phyloP scores from a whole-genome alignment of 2,113 vertebrate species.

The Ictalurus punctatus region DNA sequence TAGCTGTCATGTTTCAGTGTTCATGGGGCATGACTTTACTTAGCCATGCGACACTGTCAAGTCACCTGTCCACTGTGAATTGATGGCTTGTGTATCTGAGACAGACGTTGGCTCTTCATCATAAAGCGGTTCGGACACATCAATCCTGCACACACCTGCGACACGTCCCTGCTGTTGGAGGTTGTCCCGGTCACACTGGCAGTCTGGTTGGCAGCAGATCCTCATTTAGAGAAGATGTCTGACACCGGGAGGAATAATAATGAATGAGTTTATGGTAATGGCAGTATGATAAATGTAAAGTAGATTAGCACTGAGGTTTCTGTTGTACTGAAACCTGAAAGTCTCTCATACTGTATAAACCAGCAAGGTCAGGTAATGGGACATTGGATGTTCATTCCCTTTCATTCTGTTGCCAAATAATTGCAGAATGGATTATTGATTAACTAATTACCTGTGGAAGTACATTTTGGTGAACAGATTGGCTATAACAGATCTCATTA shows the following conservation, averaged over 20 bases:
- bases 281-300: constrained; percentile 17
- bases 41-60: constrained; percentile 1
- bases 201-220: constrained; percentile 19
- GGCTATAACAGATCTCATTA: constrained; percentile 18
- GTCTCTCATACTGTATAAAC: neutral
- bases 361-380: constrained; percentile 22
- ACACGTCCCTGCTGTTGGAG: constrained; percentile 30
- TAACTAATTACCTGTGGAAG: constrained; percentile 70
- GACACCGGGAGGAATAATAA: constrained; percentile 34
- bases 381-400: constrained; percentile 3
- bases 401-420: constrained; percentile 10
- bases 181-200: constrained; percentile 19
- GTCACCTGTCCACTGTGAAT: constrained; percentile 34
- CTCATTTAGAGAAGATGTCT: constrained; percentile 22
- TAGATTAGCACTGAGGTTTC: constrained; percentile 8
- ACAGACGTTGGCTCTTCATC: constrained; percentile 36
- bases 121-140: constrained; percentile 38
- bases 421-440: constrained; percentile 65
- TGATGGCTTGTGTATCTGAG: constrained; percentile 26
- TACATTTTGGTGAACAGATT: constrained; percentile 29
- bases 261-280: constrained; percentile 42
- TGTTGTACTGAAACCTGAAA: neutral
- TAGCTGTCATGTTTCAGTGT: constrained; percentile 13
- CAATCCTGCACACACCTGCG: constrained; percentile 43
- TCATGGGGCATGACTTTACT: constrained; percentile 18